A percentile compares a stretch with the other conserved stretches of the same genome.
Conservation (phyloP, 2,113 vertebrate species). For the Rhinogobius similis region DNA sequence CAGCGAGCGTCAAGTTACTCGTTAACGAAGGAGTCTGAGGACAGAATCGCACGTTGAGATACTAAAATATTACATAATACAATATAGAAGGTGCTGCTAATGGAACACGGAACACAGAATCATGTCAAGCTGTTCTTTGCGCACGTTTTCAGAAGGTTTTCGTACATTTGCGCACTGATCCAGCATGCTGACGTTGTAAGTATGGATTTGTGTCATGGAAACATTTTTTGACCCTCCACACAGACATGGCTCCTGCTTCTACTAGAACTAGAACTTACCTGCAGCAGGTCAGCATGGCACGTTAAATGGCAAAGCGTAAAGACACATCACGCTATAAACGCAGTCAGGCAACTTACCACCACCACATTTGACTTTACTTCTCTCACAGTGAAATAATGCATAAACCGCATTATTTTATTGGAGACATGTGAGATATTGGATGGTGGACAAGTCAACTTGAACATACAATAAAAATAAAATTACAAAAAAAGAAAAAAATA, state of each 20-base stretch:
- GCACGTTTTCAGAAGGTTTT: not conserved
- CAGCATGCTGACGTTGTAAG: not conserved
- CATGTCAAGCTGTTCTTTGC: too few relatives aligned
- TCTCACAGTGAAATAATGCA: not conserved
- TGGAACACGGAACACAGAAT: not conserved
- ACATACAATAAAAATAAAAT: too few relatives aligned
- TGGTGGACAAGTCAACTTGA: too few relatives aligned
- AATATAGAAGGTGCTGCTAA: not conserved
- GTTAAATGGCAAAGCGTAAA: conserved; percentile 48
- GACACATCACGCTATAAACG: conserved; percentile 51
- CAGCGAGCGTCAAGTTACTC: not conserved
- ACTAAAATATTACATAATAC: too few relatives aligned
- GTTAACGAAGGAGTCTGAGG: not conserved
- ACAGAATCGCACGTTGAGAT: too few relatives aligned
- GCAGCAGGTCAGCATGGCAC: conserved; percentile 47
- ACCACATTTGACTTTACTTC: not conserved
- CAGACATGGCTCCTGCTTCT: too few relatives aligned
- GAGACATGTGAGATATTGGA: too few relatives aligned
- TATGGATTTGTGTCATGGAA: not conserved
- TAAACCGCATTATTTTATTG: not conserved
- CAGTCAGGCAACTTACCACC: not conserved
- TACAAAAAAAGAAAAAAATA: too few relatives aligned
- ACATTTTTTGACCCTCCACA: too few relatives aligned
- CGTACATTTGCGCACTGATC: too few relatives aligned
- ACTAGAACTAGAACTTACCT: too few relatives aligned